Percentiles rank a stretch among this genome's conserved stretches.
Evolutionary conservation across 1,140 invertebrate species (phyloP).

Genomic region (Caenorhabditis tropicalis): DNA sequence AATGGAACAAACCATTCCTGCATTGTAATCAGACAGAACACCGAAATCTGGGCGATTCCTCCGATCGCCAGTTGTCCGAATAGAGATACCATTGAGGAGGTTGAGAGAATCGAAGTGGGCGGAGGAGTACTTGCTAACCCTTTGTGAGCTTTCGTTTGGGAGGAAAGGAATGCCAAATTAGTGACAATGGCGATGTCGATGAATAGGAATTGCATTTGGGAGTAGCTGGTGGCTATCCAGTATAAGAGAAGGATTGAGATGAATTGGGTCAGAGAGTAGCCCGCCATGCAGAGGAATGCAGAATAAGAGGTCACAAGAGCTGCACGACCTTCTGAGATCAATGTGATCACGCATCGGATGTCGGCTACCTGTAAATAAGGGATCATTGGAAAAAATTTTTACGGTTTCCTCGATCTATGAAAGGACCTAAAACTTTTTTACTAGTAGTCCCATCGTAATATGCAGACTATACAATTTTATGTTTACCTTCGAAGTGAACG

Average conservation of each 20-base stretch:
- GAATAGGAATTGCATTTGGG: constrained; percentile 77
- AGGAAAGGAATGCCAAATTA: constrained; percentile 75
- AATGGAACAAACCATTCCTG: constrained; percentile 71
- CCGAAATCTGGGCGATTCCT: constrained; percentile 40
- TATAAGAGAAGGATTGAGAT: constrained; percentile 90
- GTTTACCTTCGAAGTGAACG: constrained; percentile 85
- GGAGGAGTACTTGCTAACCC: constrained; percentile 62
- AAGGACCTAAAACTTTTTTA: background rate
- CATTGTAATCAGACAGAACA: constrained; percentile 64
- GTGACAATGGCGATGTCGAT: constrained; percentile 78
- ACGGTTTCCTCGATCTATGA: background rate
- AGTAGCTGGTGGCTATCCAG: constrained; percentile 74
- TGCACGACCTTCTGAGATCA: constrained; percentile 86
- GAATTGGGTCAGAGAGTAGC: constrained; percentile 92
- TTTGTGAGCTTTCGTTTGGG: constrained; percentile 67
- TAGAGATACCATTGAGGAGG: constrained; percentile 67
- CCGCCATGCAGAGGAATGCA: constrained; percentile 96
- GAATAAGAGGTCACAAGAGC: constrained; percentile 94
- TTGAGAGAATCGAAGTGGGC: constrained; percentile 66
- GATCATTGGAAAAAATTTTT: background rate
- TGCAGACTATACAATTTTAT: background rate
- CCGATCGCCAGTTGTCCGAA: constrained; percentile 68
- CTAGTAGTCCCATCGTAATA: background rate
- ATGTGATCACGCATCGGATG: constrained; percentile 86
- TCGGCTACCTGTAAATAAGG: constrained; percentile 75